phyloP scores from a whole-genome alignment of 2,797 vertebrate species.

The Coluber constrictor region DNA sequence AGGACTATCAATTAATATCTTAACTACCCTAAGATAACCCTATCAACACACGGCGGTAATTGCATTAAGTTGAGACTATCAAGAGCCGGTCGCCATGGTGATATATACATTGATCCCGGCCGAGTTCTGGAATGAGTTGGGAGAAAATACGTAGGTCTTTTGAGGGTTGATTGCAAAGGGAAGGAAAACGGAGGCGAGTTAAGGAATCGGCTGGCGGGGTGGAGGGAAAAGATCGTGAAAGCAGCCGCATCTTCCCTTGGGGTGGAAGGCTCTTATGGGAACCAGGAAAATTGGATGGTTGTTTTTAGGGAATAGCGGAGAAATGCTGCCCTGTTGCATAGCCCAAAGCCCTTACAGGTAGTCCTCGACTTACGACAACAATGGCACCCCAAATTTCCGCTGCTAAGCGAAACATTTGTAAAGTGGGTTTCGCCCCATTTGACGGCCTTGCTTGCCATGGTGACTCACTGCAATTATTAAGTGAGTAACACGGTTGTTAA shows the following conservation, averaged over 20 bases:
- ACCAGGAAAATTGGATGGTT: background rate
- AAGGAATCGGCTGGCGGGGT: background rate
- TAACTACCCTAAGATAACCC: background rate
- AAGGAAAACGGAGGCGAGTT: accelerated
- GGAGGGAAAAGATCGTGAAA: background rate
- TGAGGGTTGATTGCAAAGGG: background rate
- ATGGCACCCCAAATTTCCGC: no score
- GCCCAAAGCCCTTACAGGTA: background rate
- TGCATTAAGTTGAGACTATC: background rate
- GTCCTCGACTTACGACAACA: background rate
- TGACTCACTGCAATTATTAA: no score
- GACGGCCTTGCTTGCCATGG: no score
- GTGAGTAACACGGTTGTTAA: no score
- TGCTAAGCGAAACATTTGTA: no score
- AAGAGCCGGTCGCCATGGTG: background rate
- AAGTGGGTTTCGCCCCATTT: no score
- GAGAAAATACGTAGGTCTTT: background rate
- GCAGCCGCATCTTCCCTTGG: background rate
- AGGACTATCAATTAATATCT: background rate
- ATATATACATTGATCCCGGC: background rate
- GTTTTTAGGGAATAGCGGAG: background rate
- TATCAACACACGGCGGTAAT: background rate
- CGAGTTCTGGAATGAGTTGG: background rate
- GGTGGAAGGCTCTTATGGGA: background rate
- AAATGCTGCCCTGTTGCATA: background rate